These are phyloP conservation scores for Bruchidius siliquastri DNA, from an alignment of 2,888 invertebrate species.

Conservation along the genomic window DNA sequence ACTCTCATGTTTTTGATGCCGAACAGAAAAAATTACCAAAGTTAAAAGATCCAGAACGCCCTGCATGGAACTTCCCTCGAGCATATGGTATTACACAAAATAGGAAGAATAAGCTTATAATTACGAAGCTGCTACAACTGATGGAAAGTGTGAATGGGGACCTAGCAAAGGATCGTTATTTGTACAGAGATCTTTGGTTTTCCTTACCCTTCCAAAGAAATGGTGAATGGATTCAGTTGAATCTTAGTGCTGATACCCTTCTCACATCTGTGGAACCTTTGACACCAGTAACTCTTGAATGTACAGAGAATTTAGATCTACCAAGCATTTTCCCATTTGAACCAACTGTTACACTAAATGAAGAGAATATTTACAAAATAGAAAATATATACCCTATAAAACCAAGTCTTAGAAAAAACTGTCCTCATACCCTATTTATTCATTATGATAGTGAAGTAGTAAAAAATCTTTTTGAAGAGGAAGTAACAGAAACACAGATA, in stretches of 20 bases:
- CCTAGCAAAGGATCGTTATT: conserved; percentile 50
- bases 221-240: conserved; percentile 59
- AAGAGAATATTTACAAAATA: conserved; percentile 60
- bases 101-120: conserved; percentile 56
- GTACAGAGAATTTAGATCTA: conserved; percentile 53
- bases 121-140: conserved; percentile 61
- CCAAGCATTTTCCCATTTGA: conserved; percentile 74
- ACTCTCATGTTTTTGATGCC: conserved; percentile 70
- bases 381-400: conserved; percentile 59
- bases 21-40: conserved; percentile 74
- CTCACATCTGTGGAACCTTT: conserved; percentile 62
- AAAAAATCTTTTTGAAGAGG: conserved; percentile 63
- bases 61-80: conserved; percentile 67
- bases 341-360: conserved; percentile 62
- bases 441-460: conserved; percentile 62
- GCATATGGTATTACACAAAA: conserved; percentile 68
- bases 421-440: conserved; percentile 77
- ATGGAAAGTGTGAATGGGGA: conserved; percentile 52
- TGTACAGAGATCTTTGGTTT: conserved; percentile 57
- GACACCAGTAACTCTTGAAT: conserved; percentile 48
- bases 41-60: conserved; percentile 63
- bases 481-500: conserved; percentile 64
- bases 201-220: conserved; percentile 58
- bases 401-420: conserved; percentile 46
- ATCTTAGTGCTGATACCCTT: conserved; percentile 61